Conservation (phyloP, 2,113 vertebrate genomes). For the Lepidiolamprologus cunningtoni region DNA sequence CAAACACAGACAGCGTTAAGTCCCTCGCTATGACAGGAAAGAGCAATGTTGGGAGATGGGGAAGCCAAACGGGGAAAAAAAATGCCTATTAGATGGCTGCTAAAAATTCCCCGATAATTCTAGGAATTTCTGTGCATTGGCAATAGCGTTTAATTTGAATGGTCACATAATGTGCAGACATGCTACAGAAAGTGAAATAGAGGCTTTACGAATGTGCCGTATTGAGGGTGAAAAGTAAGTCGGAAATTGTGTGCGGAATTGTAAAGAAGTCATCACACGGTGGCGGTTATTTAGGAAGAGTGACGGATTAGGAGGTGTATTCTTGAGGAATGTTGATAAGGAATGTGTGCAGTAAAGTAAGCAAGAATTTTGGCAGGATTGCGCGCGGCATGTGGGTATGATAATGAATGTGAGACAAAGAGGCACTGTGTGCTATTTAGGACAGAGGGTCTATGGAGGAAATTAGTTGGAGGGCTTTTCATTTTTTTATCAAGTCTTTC, state of each 20-base stretch:
- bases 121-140: neutral
- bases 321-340: slow-evolving; percentile 42
- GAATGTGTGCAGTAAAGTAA: slow-evolving; percentile 23
- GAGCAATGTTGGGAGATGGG: neutral
- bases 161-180: neutral
- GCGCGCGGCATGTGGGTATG: slow-evolving; percentile 17
- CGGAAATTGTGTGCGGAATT: slow-evolving; percentile 27
- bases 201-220: slow-evolving; percentile 1
- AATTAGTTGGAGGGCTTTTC: slow-evolving; percentile 29
- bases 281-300: slow-evolving; percentile 18
- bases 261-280: slow-evolving; percentile 19
- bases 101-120: neutral
- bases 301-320: slow-evolving; percentile 52
- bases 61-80: neutral
- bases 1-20: neutral
- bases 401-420: slow-evolving; percentile 53
- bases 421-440: slow-evolving; percentile 37
- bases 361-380: slow-evolving; percentile 37
- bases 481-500: slow-evolving; percentile 15
- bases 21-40: neutral
- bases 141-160: neutral
- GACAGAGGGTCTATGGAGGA: slow-evolving; percentile 34
- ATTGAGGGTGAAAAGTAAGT: slow-evolving; percentile 29
- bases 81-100: neutral
- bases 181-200: slow-evolving; percentile 16